Conservation (phyloP, 2,888 invertebrate species). For the Parnassius mnemosyne region DNA sequence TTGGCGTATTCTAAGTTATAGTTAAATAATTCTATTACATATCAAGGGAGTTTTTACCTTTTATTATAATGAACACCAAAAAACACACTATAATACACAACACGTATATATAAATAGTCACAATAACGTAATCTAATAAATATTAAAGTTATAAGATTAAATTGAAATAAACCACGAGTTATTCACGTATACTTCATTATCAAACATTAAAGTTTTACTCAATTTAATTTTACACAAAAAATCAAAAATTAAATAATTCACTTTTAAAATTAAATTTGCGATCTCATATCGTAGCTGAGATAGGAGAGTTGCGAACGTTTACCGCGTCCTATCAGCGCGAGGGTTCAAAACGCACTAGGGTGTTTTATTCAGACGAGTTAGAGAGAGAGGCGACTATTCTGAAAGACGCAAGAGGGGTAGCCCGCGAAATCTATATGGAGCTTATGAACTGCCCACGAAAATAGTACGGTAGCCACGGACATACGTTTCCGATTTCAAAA, state of each 20-base stretch:
- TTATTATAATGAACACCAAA: neutral
- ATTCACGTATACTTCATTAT: neutral
- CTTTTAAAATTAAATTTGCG: slow-evolving; percentile 38
- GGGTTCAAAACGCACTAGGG: slow-evolving; percentile 56
- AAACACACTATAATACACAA: neutral
- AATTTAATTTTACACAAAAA: neutral
- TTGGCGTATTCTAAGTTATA: too few species aligned
- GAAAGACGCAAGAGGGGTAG: slow-evolving; percentile 40
- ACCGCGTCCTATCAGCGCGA: slow-evolving; percentile 39
- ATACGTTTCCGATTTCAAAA: slow-evolving; percentile 27
- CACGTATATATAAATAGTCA: neutral
- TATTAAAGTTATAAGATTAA: neutral
- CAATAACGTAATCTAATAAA: neutral
- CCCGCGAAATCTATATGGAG: slow-evolving; percentile 57
- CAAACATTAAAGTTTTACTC: neutral
- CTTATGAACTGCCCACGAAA: slow-evolving; percentile 38
- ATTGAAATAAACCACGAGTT: slow-evolving; percentile 2
- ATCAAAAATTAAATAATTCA: slow-evolving; percentile 1
- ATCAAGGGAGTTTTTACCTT: slow-evolving; percentile 4
- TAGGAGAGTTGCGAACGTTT: slow-evolving; percentile 12
- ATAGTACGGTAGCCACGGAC: slow-evolving; percentile 23
- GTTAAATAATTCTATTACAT: too few species aligned
- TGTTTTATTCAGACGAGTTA: slow-evolving; percentile 39
- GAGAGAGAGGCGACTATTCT: slow-evolving; percentile 44
- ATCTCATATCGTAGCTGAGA: slow-evolving; percentile 30